Percentiles rank a stretch among this genome's conserved stretches.
phyloP scores from a whole-genome alignment of 2,113 vertebrate species.

The Cavia porcellus region DNA sequence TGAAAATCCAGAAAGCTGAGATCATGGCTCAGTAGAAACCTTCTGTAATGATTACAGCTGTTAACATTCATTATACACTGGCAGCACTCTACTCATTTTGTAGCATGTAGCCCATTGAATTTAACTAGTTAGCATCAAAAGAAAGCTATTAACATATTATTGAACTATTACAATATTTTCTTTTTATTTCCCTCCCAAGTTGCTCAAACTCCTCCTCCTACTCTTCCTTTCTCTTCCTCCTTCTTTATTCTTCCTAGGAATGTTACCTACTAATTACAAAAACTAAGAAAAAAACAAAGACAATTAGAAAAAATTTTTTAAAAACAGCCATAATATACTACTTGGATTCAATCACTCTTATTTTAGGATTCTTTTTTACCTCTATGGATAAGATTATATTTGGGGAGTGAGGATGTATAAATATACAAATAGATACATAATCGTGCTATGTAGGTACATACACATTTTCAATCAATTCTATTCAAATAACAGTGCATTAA shows the following conservation, averaged over 20 bases:
- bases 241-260: not conserved
- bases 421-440: not conserved
- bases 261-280: not conserved
- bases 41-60: not conserved
- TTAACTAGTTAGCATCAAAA: conserved; percentile 32
- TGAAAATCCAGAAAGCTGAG: conserved; percentile 52
- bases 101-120: not conserved
- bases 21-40: not conserved
- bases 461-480: not conserved
- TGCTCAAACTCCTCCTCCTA: not conserved
- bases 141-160: not conserved
- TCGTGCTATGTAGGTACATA: not conserved
- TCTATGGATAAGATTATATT: not conserved
- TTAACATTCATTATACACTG: not conserved
- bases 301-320: not conserved
- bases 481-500: not conserved
- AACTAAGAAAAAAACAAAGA: not conserved
- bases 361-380: not conserved
- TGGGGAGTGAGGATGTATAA: not conserved
- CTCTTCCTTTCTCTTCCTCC: not conserved
- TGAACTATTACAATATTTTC: not conserved
- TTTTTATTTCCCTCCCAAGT: not conserved
- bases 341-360: not conserved
- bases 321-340: not conserved
- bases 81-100: conserved; percentile 9